Evolutionary conservation across 2,888 invertebrate genomes (phyloP).

Genomic region (Gastracanthus pulcherrimus): DNA sequence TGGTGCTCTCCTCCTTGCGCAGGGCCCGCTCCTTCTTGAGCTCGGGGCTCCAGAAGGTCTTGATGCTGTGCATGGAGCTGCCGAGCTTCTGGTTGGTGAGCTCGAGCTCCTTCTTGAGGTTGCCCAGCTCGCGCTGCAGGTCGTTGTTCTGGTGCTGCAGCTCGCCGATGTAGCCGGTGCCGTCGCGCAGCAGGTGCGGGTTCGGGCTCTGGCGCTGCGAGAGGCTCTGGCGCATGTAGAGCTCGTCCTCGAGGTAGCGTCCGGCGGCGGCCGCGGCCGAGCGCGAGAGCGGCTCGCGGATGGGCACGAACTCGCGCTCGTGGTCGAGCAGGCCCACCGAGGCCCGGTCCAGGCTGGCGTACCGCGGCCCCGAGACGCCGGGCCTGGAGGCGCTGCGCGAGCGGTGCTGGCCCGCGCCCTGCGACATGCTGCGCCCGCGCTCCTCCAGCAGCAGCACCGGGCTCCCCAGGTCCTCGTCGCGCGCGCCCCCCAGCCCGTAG

Average conservation of each 20-base stretch:
- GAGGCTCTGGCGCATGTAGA: slow-evolving; percentile 78
- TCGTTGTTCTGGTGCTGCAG: slow-evolving; percentile 96
- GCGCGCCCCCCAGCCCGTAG: slow-evolving; percentile 57
- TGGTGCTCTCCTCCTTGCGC: slow-evolving; percentile 98
- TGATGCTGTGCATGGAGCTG: slow-evolving; percentile 99
- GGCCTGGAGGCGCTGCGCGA: slow-evolving; percentile 90
- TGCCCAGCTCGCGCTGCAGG: slow-evolving; percentile 93
- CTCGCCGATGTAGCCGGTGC: slow-evolving; percentile 89
- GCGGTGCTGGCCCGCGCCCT: slow-evolving; percentile 84
- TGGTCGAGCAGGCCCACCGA: slow-evolving; percentile 85
- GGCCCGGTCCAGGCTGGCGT: slow-evolving; percentile 83
- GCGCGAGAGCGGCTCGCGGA: slow-evolving; percentile 86
- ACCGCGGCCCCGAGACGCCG: slow-evolving; percentile 79
- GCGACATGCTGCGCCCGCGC: slow-evolving; percentile 81
- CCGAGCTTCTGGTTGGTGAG: slow-evolving; percentile 98
- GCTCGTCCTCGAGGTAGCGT: slow-evolving; percentile 76
- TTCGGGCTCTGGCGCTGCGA: slow-evolving; percentile 86
- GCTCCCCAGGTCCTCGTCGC: slow-evolving; percentile 76
- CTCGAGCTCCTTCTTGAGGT: slow-evolving; percentile 95
- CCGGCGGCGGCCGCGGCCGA: slow-evolving; percentile 81
- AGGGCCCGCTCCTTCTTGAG: slow-evolving; percentile 98
- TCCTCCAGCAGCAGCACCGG: slow-evolving; percentile 88
- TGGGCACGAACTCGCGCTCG: slow-evolving; percentile 93
- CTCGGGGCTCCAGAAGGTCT: slow-evolving; percentile 99
- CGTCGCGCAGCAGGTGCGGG: slow-evolving; percentile 81